phyloP scores from a whole-genome alignment of 2,113 vertebrate species.

The Heterotilapia buettikoferi region DNA sequence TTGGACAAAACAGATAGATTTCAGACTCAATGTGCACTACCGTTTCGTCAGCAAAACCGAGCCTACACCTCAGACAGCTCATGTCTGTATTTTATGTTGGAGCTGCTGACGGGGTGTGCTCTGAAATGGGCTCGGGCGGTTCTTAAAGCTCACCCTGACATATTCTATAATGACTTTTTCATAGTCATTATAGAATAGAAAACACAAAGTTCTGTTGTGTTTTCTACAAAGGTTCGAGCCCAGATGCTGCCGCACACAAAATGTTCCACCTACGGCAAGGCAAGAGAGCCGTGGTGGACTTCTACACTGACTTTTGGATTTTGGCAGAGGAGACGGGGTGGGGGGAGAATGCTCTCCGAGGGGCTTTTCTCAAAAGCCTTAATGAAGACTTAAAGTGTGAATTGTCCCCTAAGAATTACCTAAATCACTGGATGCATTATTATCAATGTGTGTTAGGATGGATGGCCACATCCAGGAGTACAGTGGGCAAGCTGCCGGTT shows the following conservation, averaged over 20 bases:
- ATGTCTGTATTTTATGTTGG: neutral
- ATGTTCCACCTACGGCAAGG: neutral
- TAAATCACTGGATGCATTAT: neutral
- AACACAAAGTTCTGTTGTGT: neutral
- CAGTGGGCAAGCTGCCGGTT: neutral
- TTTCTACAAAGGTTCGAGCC: neutral
- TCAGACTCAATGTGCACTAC: neutral
- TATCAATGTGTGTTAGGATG: neutral
- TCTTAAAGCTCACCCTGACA: neutral
- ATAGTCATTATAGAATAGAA: neutral
- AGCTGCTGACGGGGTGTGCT: neutral
- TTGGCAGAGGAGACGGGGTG: neutral
- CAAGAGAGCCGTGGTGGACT: neutral
- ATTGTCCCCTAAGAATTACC: neutral
- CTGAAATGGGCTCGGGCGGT: neutral
- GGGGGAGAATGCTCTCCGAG: neutral
- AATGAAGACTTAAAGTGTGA: neutral
- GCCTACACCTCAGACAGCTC: neutral
- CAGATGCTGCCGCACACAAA: neutral
- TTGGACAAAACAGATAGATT: neutral
- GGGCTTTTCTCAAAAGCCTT: neutral
- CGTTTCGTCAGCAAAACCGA: neutral
- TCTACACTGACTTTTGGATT: neutral
- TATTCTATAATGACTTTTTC: neutral
- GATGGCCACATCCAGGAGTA: neutral